Conservation (phyloP, 2,888 invertebrate genomes). For the Drosophila sordidula region DNA sequence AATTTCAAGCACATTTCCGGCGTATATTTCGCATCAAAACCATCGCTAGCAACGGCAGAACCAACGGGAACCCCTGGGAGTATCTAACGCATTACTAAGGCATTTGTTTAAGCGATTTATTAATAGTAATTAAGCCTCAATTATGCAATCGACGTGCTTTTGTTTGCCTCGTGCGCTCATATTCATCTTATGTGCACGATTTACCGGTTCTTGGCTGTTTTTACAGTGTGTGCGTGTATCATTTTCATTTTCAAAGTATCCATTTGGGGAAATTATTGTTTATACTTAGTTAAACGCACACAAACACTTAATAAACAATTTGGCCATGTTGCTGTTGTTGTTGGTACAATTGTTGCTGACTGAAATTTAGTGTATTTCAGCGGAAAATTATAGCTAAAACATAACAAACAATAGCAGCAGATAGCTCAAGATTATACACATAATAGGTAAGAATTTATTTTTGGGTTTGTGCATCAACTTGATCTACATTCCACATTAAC, state of each 20-base stretch:
- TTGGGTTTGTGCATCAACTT: constrained; percentile 37
- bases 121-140: constrained; percentile 54
- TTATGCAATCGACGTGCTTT: constrained; percentile 64
- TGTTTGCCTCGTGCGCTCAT: constrained; percentile 38
- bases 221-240: constrained; percentile 40
- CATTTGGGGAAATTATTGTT: constrained; percentile 64
- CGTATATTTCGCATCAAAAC: constrained; percentile 32
- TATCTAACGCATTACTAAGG: constrained; percentile 48
- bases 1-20: constrained; percentile 56
- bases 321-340: constrained; percentile 20
- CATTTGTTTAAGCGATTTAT: constrained; percentile 60
- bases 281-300: constrained; percentile 57
- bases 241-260: constrained; percentile 64
- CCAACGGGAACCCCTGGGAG: not conserved
- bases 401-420: constrained; percentile 63
- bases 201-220: constrained; percentile 5
- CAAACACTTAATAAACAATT: constrained; percentile 75
- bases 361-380: constrained; percentile 61
- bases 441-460: constrained; percentile 45
- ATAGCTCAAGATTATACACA: constrained; percentile 26
- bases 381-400: constrained; percentile 65
- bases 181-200: constrained; percentile 17
- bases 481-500: constrained; percentile 13
- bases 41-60: not conserved
- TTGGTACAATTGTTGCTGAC: constrained; percentile 26